Evolutionary conservation across 2,888 invertebrate genomes (phyloP), one percentile per base, ranked within the genome.

Genomic region (Eupeodes latifasciatus): DNA sequence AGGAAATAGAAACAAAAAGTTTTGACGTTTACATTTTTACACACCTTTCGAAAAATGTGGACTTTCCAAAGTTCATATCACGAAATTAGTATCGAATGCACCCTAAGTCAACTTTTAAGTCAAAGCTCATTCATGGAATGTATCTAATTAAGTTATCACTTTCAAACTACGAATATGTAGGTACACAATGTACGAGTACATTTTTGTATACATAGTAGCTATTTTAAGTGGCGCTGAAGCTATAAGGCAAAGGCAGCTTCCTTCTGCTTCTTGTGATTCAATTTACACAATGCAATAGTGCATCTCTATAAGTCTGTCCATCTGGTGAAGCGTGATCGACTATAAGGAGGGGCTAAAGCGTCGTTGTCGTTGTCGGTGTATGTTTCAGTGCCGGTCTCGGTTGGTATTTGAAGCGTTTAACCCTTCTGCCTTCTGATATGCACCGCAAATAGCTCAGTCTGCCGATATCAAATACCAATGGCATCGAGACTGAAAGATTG

Each of bases 61-160:
- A 44, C 7, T 14, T 57, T 16, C 11, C 34, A 16, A 5, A 14
- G 10, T 47, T 10, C 3, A 0, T 47, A 47, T 10, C 19, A 27
- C 27, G 27, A 47, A 2, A 27, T 4, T 1, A 66, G 1, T 9
- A 1, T 7, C 5, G n/a, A 7, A 44, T 4, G 16, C n/a, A 34
- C 40, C 62, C 62, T 16, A 44, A 62, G 62, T 34, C 14, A 47
- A 66, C 51, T 27, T 72, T 40, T 40, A 67, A 74, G 44, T 67
- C 75, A 53, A 66, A 66, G 64, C 67, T 69, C 69, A 69, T 69
- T 51, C 59, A 64, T 62, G 69, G 62, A 76, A 76, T 34, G 19
- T 62, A 71, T 82, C 47, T 71, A 76, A 81, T 81, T 61, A 69
- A 69, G 40, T 64, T 53, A 71, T 76, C 76, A 71, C 81, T 74